Evolutionary conservation across 2,888 invertebrate genomes (phyloP).

Genomic region (Chirona hameri): DNA sequence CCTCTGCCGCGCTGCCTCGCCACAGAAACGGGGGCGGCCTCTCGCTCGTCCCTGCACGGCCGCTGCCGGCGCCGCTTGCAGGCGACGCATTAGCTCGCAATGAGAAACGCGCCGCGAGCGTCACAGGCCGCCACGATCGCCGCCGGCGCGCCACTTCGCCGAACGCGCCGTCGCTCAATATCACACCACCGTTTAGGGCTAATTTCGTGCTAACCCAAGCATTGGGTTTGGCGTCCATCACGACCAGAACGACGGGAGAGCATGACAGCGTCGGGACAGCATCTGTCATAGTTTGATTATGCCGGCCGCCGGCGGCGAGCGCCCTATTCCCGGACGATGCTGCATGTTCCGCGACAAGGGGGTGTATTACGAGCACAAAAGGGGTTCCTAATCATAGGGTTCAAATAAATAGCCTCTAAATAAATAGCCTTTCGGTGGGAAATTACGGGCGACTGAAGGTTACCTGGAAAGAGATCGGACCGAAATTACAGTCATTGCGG

Average conservation of each 20-base stretch:
- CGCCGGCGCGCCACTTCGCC: background rate
- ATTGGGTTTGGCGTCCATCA: slow-evolving; percentile 13
- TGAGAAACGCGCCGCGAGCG: background rate
- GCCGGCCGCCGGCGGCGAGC: background rate
- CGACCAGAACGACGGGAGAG: background rate
- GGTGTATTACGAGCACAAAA: slow-evolving; percentile 10
- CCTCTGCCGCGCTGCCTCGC: no score
- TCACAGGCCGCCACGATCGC: background rate
- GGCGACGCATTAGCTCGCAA: background rate
- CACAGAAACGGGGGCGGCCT: background rate
- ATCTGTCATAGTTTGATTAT: slow-evolving; percentile 13
- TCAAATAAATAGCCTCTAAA: slow-evolving; percentile 29
- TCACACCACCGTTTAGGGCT: slow-evolving; percentile 13
- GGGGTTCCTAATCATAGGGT: slow-evolving; percentile 22
- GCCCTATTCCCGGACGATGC: background rate
- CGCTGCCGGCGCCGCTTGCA: background rate
- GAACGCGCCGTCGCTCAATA: slow-evolving; percentile 1
- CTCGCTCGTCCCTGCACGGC: background rate
- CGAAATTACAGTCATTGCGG: slow-evolving; percentile 26
- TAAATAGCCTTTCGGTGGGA: slow-evolving; percentile 27
- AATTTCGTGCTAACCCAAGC: slow-evolving; percentile 10
- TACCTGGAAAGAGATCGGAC: slow-evolving; percentile 24
- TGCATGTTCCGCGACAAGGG: slow-evolving; percentile 25
- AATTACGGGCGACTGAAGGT: slow-evolving; percentile 6
- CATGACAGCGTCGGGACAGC: slow-evolving; percentile 1